Base-by-base conservation (phyloP, 2,113 vertebrate genomes). In the Pholis gunnellus region DNA sequence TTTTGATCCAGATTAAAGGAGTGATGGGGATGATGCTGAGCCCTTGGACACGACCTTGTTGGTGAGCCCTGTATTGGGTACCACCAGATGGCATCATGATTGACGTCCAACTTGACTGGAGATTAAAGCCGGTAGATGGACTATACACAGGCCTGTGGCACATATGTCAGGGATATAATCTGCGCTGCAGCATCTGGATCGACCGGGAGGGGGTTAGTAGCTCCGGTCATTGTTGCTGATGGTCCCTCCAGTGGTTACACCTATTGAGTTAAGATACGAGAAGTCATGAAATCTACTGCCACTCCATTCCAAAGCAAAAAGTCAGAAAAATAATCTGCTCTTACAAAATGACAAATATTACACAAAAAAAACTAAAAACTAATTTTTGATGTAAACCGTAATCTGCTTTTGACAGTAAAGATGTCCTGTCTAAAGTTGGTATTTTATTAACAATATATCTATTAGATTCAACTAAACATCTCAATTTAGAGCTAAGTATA, bases 1-100 rank as follows among this genome's bases (percentile, higher is more conserved):
- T 95, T 95, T 94, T 94, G 84, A 94, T 94, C 94, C 93, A 94
- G 92, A 94, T 95, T 94, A 94, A 94, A 94, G 76, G 88, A 87
- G 82, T 84, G 85, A 89, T 89, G 88, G 29, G 84, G 90, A 94
- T 92, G 87, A 90, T 78, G 85, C 88, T 86, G 70, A 87, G 89
- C 89, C 92, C 93, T 95, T 94, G 90, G 48, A 81, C 59, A 9
- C 78, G 86, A 95, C 94, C 93, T 94, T 94, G 92, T 84, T 81
- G 81, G 54, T 82, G 84, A 89, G 91, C 85, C 81, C 87, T 75
- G 79, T 90, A 82, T 92, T 89, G 80, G 82, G 72, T 77, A 86
- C 79, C 90, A 89, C 89, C 94, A 95, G 94, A 95, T 95, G 95
- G 93, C 90, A 89, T 56, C 54, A 2, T 93, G 93, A 93, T 89